A percentile compares a stretch with the other conserved stretches of the same genome.
These are phyloP conservation scores for Phodopus roborovskii DNA, from an alignment of 2,113 vertebrate genomes.

Conservation along the genomic window DNA sequence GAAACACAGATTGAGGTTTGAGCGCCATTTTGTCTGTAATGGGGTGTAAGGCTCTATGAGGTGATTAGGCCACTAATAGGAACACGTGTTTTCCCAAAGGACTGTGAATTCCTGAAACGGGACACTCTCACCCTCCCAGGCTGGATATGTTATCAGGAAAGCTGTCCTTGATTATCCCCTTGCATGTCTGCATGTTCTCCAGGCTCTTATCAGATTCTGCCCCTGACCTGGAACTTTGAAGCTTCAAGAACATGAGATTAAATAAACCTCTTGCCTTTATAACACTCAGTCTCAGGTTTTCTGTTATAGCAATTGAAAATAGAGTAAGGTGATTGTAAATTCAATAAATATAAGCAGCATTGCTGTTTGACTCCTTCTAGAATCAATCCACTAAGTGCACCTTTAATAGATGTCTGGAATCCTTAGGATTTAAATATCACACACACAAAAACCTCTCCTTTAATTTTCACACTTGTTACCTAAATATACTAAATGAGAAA, in stretches of 20 bases:
- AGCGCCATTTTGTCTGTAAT: not conserved
- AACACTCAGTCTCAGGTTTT: not conserved
- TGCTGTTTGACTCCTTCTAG: not conserved
- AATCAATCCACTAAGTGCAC: not conserved
- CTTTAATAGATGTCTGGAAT: not conserved
- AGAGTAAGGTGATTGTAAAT: not conserved
- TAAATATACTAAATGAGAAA: not conserved
- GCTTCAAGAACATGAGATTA: not conserved
- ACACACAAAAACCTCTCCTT: not conserved
- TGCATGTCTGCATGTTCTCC: not conserved
- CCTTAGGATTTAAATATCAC: not conserved
- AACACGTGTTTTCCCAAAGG: not conserved
- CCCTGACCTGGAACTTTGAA: not conserved
- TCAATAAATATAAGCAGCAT: not conserved
- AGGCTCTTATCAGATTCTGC: not conserved
- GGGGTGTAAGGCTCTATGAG: not conserved
- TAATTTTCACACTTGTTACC: not conserved
- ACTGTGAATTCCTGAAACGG: not conserved
- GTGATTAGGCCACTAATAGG: not conserved
- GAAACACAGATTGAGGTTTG: not conserved
- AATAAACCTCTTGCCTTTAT: not conserved
- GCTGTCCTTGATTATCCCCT: not conserved
- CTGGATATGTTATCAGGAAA: not conserved
- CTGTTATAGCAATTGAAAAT: not conserved
- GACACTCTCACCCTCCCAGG: not conserved